A percentile compares a stretch with the other conserved stretches of the same genome.
Evolutionary conservation across 53 echinoderm and acorn worm species (phyloP).

Genomic region (Holothuria scabra): DNA sequence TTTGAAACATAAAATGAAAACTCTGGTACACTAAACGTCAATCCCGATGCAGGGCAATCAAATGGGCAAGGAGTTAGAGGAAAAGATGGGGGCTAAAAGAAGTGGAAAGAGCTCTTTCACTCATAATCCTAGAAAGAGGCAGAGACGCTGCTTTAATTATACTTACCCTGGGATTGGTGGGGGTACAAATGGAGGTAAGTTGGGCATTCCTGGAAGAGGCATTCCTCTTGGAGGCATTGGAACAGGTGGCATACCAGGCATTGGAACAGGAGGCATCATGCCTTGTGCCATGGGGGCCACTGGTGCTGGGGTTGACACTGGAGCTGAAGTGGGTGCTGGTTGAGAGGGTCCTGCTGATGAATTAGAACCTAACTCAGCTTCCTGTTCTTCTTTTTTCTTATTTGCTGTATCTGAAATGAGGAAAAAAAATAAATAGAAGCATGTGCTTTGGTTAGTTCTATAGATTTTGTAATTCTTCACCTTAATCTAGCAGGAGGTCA

Average conservation of each 20-base stretch:
- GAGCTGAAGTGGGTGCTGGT: slow-evolving; percentile 20
- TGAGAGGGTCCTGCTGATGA: slow-evolving; percentile 34
- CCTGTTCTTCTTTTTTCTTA: slow-evolving; percentile 21
- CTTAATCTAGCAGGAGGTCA: no score
- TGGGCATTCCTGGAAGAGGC: slow-evolving; percentile 75
- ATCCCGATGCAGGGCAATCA: no score
- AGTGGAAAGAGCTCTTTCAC: no score
- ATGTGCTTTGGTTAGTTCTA: no score
- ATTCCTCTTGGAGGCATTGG: slow-evolving; percentile 81
- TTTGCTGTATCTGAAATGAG: not conserved
- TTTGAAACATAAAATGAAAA: no score
- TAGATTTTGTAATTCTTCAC: no score
- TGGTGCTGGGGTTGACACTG: slow-evolving; percentile 46
- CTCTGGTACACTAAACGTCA: no score
- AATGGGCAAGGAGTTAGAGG: no score
- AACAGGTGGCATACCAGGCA: slow-evolving; percentile 87
- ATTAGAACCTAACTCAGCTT: not conserved
- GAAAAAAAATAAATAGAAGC: not conserved
- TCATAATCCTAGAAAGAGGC: no score
- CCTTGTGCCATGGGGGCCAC: slow-evolving; percentile 60
- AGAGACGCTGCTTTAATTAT: no score
- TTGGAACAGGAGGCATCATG: slow-evolving; percentile 63
- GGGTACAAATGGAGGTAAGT: slow-evolving; percentile 70
- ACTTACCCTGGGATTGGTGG: slow-evolving; percentile 88
- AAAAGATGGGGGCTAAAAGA: no score